These are phyloP conservation scores for Mus spretus DNA, from an alignment of 2,797 vertebrate genomes.

Conservation along the genomic window DNA sequence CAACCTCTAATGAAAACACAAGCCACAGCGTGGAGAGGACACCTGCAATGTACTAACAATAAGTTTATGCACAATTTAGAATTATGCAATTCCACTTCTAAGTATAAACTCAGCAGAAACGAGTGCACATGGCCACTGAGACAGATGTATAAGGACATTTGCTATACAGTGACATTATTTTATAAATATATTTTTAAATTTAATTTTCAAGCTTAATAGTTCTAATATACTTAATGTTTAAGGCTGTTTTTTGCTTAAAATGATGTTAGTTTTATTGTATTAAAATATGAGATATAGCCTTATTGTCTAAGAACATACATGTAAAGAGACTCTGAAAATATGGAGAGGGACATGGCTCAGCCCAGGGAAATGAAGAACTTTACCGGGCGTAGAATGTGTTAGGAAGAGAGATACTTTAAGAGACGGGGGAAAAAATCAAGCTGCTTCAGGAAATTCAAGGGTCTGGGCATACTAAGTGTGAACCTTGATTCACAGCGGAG, in stretches of 20 bases:
- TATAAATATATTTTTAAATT: slow-evolving; percentile 46
- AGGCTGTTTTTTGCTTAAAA: slow-evolving; percentile 62
- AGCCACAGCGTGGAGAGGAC: neutral
- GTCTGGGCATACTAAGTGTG: neutral
- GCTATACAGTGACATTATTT: slow-evolving; percentile 43
- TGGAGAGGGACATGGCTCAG: slow-evolving; percentile 38
- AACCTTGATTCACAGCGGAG: slow-evolving; percentile 16
- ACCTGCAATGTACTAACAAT: slow-evolving; percentile 16
- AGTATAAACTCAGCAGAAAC: slow-evolving; percentile 51
- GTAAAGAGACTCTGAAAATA: slow-evolving; percentile 36
- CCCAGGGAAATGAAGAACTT: slow-evolving; percentile 15
- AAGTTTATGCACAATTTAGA: slow-evolving; percentile 31
- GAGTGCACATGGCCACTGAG: neutral
- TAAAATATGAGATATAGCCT: neutral
- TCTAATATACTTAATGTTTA: slow-evolving; percentile 66
- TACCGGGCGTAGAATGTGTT: slow-evolving; percentile 12
- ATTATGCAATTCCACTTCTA: neutral
- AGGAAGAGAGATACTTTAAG: slow-evolving; percentile 30
- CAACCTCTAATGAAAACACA: slow-evolving; percentile 40
- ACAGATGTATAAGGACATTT: neutral
- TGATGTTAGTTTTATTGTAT: slow-evolving; percentile 40
- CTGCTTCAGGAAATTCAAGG: slow-evolving; percentile 50
- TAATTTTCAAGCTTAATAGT: slow-evolving; percentile 40
- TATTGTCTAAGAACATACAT: slow-evolving; percentile 5
- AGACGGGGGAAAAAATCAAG: slow-evolving; percentile 36